Conservation (phyloP, 2,113 vertebrate species). For the Proteles cristata region DNA sequence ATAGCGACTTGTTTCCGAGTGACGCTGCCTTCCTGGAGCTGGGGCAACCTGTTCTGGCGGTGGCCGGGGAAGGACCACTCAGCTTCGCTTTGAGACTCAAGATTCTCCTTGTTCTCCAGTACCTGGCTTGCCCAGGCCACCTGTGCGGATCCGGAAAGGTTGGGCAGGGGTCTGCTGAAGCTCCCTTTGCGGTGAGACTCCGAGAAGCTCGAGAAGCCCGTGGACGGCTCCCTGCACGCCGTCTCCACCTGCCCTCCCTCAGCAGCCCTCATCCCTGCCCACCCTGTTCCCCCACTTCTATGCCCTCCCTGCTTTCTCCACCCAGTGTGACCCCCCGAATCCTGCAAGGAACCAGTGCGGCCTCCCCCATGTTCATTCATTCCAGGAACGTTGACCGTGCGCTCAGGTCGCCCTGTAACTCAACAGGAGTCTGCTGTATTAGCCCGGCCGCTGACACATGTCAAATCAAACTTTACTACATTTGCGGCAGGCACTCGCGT, state of each 20-base stretch:
- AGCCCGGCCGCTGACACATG: not conserved
- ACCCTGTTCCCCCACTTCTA: rapidly evolving
- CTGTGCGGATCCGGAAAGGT: rapidly evolving
- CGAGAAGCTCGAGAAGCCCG: not conserved
- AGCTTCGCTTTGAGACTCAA: not conserved
- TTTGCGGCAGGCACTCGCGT: rapidly evolving
- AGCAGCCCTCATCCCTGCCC: not conserved
- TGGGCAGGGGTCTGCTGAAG: rapidly evolving
- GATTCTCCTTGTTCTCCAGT: not conserved
- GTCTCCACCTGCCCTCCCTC: not conserved
- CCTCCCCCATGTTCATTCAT: too few relatives aligned
- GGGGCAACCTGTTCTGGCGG: rapidly evolving
- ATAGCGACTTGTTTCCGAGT: rapidly evolving
- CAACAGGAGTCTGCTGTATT: rapidly evolving
- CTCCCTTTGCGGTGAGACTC: rapidly evolving
- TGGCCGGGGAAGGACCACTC: not conserved
- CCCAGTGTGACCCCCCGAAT: rapidly evolving
- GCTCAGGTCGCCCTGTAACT: rapidly evolving
- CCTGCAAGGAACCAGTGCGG: rapidly evolving
- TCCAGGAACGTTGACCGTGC: rapidly evolving
- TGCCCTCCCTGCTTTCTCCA: rapidly evolving
- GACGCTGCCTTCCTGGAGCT: too few relatives aligned
- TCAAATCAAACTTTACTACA: not conserved
- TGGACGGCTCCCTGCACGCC: rapidly evolving
- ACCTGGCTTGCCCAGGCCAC: not conserved